These are phyloP conservation scores for Nematolebias whitei DNA, from an alignment of 2,113 vertebrate species.

Conservation along the genomic window DNA sequence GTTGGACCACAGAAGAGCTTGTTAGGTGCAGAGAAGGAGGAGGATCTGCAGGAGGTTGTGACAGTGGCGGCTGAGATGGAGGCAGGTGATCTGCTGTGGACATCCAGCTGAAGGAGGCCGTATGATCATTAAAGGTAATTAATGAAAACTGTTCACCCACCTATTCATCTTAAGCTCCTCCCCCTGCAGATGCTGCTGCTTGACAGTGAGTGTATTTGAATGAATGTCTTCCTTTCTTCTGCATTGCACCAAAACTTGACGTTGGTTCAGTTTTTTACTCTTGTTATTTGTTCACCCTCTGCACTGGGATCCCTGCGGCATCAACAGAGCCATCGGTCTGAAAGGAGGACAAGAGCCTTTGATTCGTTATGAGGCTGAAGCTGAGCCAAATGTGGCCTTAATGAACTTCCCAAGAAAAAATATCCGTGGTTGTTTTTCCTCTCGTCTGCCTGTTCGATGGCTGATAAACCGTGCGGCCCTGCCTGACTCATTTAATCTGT, in stretches of 20 bases:
- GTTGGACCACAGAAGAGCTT: too few relatives aligned
- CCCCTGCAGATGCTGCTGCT: background rate
- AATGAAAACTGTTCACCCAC: background rate
- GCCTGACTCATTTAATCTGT: background rate
- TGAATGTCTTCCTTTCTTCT: background rate
- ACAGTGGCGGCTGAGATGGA: too few relatives aligned
- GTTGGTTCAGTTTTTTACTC: background rate
- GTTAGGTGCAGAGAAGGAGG: too few relatives aligned
- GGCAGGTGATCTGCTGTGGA: too few relatives aligned
- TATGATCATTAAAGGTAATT: too few relatives aligned
- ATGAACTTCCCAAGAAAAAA: constrained; percentile 1
- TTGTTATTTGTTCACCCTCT: background rate
- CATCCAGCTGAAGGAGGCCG: too few relatives aligned
- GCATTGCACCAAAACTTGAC: constrained; percentile 28
- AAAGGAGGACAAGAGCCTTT: background rate
- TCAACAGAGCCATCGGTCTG: background rate
- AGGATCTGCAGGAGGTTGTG: too few relatives aligned
- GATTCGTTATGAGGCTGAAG: constrained; percentile 1
- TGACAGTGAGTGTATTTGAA: background rate
- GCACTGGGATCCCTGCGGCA: background rate
- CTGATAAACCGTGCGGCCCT: background rate
- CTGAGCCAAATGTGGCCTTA: background rate
- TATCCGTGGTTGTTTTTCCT: background rate
- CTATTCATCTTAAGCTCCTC: too few relatives aligned
- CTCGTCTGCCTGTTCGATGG: background rate